Evolutionary conservation across 2,113 vertebrate species (phyloP).

Genomic region (Ctenodactylus gundi): DNA sequence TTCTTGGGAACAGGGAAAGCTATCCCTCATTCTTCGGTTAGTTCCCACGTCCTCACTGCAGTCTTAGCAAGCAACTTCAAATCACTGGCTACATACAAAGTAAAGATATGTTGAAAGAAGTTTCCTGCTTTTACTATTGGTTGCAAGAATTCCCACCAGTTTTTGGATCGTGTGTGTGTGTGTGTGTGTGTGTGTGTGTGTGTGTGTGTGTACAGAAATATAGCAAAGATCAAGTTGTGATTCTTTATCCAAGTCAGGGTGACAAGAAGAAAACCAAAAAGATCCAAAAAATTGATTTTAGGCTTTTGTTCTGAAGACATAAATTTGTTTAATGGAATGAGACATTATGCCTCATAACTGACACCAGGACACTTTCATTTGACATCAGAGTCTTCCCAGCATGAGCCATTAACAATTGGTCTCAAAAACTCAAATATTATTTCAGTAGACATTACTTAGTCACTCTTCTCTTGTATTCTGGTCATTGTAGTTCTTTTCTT

Average conservation of each 20-base stretch:
- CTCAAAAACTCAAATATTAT: background rate
- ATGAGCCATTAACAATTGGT: background rate
- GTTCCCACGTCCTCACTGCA: background rate
- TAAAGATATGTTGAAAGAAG: conserved; percentile 48
- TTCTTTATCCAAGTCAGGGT: background rate
- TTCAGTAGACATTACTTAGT: background rate
- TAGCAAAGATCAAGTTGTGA: conserved; percentile 18
- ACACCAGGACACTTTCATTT: background rate
- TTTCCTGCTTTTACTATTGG: conserved; percentile 27
- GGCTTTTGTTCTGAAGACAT: conserved; percentile 1
- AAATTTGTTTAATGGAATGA: conserved; percentile 38
- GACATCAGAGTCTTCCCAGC: background rate
- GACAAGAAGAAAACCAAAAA: background rate
- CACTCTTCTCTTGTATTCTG: background rate
- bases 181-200: background rate
- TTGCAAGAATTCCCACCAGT: background rate
- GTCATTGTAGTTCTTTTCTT: background rate
- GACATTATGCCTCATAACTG: background rate
- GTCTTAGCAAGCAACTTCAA: background rate
- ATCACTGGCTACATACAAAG: conserved; percentile 1
- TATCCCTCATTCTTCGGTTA: background rate
- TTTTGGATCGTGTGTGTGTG: background rate
- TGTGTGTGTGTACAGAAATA: background rate
- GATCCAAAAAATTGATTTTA: conserved; percentile 20
- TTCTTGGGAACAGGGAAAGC: background rate